Evolutionary conservation across 2,113 vertebrate species (phyloP).

Genomic region (Sus scrofa): T2T-Sscrofa CM000821.6:13016001-13016500

Average conservation of each 20-base stretch:
- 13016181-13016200: constrained; percentile 72
- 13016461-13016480: neutral
- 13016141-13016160: constrained; percentile 80
- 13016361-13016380: constrained; percentile 58
- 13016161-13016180: constrained; percentile 75
- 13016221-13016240: constrained; percentile 75
- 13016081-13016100: constrained; percentile 73
- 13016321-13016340: neutral
- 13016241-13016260: constrained; percentile 83
- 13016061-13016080: constrained; percentile 69
- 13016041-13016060: constrained; percentile 30
- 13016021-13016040: neutral
- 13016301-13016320: constrained; percentile 71
- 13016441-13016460: too few species aligned
- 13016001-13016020: neutral
- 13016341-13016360: constrained; percentile 57
- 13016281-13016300: constrained; percentile 60
- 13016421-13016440: neutral
- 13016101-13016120: constrained; percentile 59
- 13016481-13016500: fast-evolving
- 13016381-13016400: neutral
- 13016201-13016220: constrained; percentile 83
- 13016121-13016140: constrained; percentile 83
- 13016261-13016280: constrained; percentile 77
- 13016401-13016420: neutral